phyloP scores from a whole-genome alignment of 2,888 invertebrate genomes.

The Sarcophaga caerulescens region DNA sequence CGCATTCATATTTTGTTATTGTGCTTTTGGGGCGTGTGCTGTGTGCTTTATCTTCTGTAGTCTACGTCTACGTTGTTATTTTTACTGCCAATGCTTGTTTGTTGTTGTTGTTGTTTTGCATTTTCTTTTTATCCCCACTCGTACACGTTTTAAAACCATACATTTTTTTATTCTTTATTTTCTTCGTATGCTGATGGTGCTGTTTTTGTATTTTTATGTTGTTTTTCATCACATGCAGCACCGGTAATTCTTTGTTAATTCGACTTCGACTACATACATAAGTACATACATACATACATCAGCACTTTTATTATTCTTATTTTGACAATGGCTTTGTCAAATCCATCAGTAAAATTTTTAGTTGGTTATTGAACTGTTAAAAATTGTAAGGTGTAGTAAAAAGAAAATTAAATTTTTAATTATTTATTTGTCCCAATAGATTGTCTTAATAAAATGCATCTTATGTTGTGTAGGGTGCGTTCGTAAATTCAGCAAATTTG shows the following conservation, averaged over 20 bases:
- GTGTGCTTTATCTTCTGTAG: constrained; percentile 26
- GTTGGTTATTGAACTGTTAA: constrained; percentile 10
- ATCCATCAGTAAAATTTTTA: not conserved
- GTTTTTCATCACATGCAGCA: not conserved
- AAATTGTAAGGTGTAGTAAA: too few species aligned
- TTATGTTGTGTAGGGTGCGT: too few species aligned
- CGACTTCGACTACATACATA: not conserved
- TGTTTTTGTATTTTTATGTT: not conserved
- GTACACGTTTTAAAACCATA: constrained; percentile 4
- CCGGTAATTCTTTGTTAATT: constrained; percentile 17
- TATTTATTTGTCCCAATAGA: too few species aligned
- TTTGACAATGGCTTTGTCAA: not conserved
- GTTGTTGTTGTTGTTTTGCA: constrained; percentile 29
- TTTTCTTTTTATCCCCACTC: not conserved
- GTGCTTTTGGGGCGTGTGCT: constrained; percentile 64
- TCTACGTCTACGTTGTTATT: constrained; percentile 19
- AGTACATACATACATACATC: constrained; percentile 1
- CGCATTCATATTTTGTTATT: constrained; percentile 19
- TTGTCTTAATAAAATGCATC: not conserved
- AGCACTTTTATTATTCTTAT: not conserved
- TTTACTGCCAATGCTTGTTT: constrained; percentile 21
- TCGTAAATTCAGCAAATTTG: too few species aligned
- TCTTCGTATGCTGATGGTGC: constrained; percentile 7
- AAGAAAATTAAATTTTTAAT: too few species aligned
- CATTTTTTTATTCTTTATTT: constrained; percentile 20